These are phyloP conservation scores for Myotis yumanensis DNA, from an alignment of 2,113 vertebrate species.

Conservation along the genomic window DNA sequence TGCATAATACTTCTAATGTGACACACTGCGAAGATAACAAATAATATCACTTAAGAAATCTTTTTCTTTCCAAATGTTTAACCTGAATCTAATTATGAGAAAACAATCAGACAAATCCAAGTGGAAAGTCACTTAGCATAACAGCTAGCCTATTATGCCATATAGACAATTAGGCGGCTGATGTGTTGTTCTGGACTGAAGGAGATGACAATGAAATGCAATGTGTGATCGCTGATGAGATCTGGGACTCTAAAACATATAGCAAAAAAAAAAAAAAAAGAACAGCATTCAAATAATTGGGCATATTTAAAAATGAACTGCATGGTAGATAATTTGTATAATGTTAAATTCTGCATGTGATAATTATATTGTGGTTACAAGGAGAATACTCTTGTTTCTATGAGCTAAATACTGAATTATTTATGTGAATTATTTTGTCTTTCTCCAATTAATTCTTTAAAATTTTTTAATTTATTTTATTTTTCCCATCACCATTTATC, in stretches of 20 bases:
- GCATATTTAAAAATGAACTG: neutral
- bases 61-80: neutral
- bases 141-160: neutral
- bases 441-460: neutral
- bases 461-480: no score
- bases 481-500: no score
- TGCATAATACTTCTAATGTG: no score
- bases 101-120: neutral
- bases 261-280: neutral
- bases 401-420: neutral
- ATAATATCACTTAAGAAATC: neutral
- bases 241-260: neutral
- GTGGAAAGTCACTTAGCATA: neutral
- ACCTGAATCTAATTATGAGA: neutral
- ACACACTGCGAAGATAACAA: neutral
- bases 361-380: neutral
- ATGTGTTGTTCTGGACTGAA: neutral
- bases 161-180: neutral
- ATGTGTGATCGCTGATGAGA: neutral
- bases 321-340: neutral
- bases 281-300: neutral
- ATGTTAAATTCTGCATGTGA: neutral
- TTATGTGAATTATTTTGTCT: conserved; percentile 8
- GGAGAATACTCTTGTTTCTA: neutral
- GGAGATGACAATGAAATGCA: neutral